phyloP scores from a whole-genome alignment of 1,140 invertebrate genomes.

The Cotesia vestalis region DNA sequence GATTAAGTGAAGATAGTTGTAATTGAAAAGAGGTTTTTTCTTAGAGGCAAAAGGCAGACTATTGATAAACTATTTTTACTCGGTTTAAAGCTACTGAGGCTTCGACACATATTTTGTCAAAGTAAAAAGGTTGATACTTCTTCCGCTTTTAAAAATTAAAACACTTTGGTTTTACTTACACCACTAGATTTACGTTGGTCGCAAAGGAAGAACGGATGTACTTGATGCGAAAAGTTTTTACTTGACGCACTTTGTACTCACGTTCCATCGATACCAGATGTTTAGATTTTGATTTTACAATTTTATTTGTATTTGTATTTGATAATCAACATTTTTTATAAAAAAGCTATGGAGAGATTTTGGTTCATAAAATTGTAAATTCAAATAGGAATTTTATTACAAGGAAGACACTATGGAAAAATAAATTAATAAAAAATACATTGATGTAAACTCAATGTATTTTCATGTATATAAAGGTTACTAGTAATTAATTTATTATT shows the following conservation, averaged over 20 bases:
- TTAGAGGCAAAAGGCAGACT: slow-evolving; percentile 64
- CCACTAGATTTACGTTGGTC: slow-evolving; percentile 50
- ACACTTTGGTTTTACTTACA: slow-evolving; percentile 55
- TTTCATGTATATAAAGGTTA: too few relatives aligned
- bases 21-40: slow-evolving; percentile 16
- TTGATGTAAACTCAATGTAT: too few relatives aligned
- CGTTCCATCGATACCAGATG: slow-evolving; percentile 37
- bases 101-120: slow-evolving; percentile 19
- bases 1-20: neutral
- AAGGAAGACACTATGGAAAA: too few relatives aligned
- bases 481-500: too few relatives aligned
- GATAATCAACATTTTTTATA: too few relatives aligned
- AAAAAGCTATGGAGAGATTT: too few relatives aligned
- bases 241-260: slow-evolving; percentile 32
- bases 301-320: slow-evolving; percentile 47
- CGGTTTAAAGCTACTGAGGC: slow-evolving; percentile 29
- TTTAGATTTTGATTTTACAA: slow-evolving; percentile 45
- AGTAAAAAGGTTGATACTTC: neutral
- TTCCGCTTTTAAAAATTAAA: neutral
- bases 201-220: slow-evolving; percentile 42
- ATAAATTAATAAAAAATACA: too few relatives aligned
- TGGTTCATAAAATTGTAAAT: too few relatives aligned
- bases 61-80: slow-evolving; percentile 34
- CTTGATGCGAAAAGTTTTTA: slow-evolving; percentile 43
- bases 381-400: too few relatives aligned